Conservation (phyloP, 2,113 vertebrate species). For the Microcebus murinus region DNA sequence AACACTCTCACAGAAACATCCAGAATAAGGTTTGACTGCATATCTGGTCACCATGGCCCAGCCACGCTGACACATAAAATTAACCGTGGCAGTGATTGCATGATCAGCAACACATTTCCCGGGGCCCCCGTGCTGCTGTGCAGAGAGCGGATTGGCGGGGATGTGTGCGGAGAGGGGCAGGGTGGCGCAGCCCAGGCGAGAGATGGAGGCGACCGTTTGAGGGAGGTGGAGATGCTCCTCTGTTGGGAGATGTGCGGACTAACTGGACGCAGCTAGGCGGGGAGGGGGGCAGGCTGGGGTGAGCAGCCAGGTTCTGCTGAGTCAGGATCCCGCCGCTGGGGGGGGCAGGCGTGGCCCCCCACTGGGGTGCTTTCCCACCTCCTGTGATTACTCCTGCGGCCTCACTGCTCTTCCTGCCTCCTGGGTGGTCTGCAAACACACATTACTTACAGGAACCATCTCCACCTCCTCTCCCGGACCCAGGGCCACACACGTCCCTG, state of each 20-base stretch:
- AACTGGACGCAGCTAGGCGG: not conserved
- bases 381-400: not conserved
- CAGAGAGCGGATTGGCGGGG: not conserved
- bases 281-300: not conserved
- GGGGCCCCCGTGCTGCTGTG: not conserved
- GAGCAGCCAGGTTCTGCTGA: not conserved
- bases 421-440: not conserved
- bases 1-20: not conserved
- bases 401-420: not conserved
- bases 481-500: not conserved
- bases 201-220: not conserved
- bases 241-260: not conserved
- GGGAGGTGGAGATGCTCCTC: not conserved
- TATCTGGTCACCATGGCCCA: not conserved
- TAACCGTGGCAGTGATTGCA: accelerated
- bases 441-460: not conserved
- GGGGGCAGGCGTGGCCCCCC: not conserved
- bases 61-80: not conserved
- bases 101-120: not conserved
- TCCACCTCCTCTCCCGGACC: not conserved
- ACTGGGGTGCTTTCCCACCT: not conserved
- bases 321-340: not conserved
- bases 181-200: not conserved
- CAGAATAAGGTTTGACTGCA: not conserved
- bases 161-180: not conserved